Evolutionary conservation across 92 coral and sea anemone genomes (phyloP), one percentile per base, ranked within the genome.

Genomic region (Pocillopora grandis): DNA sequence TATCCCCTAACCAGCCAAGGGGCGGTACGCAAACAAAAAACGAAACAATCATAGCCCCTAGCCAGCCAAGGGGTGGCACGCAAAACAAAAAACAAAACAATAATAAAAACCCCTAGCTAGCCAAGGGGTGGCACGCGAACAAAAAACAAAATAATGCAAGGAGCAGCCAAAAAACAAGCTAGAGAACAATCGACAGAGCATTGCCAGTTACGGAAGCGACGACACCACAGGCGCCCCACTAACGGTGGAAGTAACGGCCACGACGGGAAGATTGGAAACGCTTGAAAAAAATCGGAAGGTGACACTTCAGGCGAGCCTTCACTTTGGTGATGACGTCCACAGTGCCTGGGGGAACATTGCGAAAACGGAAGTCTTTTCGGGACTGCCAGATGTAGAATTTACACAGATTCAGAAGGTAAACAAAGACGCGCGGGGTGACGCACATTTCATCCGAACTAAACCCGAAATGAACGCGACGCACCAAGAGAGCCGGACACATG

Each of bases 291-390:
- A 81, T 11, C 0, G 76, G 77, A 1, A 82, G 80, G 61, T 58
- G 58, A 42, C 72, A 73, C 5, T 27, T 14, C 5, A 82, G 59
- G 31, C 31, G 31, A 27, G 31, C 31, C 31, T 27, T 27, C 31
- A 27, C 27, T 23, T 23, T 23, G 27, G 27, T 0, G 27, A 23
- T 23, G 27, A 23, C 80, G 72, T 42, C 49, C 3, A 42, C 23
- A 2, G 67, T 64, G 23, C 66, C 27, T n/a, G n/a, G 88, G 88
- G 1, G 11, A 69, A 12, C 21, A 18, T 9, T 15, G 5, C 84
- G 82, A 83, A 88, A 9, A 23, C 85, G 88, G 33, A 83, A 77
- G 9, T 88, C 88, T 2, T 72, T 58, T 0, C 87, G 82, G 3
- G 73, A 73, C 3, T 2, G 64, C 82, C 89, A 89, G 42, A 80